These are phyloP conservation scores for Wiebesia pumilae DNA, from an alignment of 1,140 invertebrate species.

Conservation along the genomic window DNA sequence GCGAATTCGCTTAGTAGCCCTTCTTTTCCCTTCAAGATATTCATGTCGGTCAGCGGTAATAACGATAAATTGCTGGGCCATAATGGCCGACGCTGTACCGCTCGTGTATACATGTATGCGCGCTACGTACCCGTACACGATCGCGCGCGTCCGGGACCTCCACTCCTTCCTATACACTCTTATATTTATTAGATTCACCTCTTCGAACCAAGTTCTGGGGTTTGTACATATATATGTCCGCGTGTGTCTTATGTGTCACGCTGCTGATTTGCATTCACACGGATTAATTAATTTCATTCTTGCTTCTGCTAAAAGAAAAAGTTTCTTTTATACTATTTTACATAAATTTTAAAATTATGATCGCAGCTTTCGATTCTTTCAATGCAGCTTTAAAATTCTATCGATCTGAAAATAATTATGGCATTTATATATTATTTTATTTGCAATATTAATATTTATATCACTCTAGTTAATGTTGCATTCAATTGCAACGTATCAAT, in stretches of 20 bases:
- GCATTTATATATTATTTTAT: no score
- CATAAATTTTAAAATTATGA: no score
- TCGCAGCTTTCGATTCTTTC: no score
- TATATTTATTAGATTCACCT: conserved; percentile 54
- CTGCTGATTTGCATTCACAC: background rate
- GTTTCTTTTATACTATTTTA: background rate
- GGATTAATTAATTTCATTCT: background rate
- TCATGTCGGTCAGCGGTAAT: conserved; percentile 69
- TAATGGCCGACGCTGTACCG: conserved; percentile 61
- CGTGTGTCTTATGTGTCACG: background rate
- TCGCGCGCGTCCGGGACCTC: conserved; percentile 50
- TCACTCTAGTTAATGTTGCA: no score
- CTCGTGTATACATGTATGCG: background rate
- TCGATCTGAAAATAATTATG: no score
- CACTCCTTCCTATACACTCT: conserved; percentile 54
- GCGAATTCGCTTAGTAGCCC: conserved; percentile 1
- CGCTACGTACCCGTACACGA: conserved; percentile 44
- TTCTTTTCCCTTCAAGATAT: conserved; percentile 63
- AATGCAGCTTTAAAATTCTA: no score
- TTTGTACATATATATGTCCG: background rate
- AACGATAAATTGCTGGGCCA: conserved; percentile 69
- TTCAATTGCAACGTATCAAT: no score
- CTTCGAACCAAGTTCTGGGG: conserved; percentile 36
- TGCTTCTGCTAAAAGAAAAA: background rate
- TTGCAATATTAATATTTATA: no score